Evolutionary conservation across 2,113 vertebrate genomes (phyloP).

Genomic region (Myotis yumanensis): DNA sequence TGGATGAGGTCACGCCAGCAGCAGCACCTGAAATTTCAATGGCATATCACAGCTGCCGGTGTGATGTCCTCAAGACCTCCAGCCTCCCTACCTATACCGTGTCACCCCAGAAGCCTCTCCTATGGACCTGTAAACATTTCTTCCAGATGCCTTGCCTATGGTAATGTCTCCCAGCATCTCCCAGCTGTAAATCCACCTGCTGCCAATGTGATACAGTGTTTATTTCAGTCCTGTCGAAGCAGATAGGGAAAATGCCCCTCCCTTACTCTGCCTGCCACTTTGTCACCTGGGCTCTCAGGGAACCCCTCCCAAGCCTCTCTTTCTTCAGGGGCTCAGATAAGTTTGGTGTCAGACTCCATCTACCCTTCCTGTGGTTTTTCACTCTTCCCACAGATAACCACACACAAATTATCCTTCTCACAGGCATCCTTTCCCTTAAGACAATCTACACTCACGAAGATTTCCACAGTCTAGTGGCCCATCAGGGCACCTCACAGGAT

Average conservation of each 20-base stretch:
- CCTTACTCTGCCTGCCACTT: background rate
- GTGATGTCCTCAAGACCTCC: background rate
- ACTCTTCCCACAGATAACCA: background rate
- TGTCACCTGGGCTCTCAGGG: background rate
- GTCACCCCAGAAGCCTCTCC: background rate
- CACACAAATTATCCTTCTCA: too few species aligned
- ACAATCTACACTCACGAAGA: background rate
- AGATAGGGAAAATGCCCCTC: background rate
- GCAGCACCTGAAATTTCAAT: too few species aligned
- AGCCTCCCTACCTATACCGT: background rate
- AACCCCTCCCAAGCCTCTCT: background rate
- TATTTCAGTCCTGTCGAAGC: background rate
- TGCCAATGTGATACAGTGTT: background rate
- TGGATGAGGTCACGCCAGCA: background rate
- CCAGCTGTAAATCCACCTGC: accelerated
- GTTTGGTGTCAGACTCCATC: background rate
- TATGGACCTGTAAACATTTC: too few species aligned
- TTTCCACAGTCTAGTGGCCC: background rate
- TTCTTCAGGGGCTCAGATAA: background rate
- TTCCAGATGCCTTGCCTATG: background rate
- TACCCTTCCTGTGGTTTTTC: background rate
- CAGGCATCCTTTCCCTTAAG: background rate
- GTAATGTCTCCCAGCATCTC: background rate
- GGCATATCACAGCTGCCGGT: accelerated
- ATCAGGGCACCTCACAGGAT: background rate